phyloP scores from a whole-genome alignment of 2,888 invertebrate genomes.

The Watsonalla cultraria region DNA sequence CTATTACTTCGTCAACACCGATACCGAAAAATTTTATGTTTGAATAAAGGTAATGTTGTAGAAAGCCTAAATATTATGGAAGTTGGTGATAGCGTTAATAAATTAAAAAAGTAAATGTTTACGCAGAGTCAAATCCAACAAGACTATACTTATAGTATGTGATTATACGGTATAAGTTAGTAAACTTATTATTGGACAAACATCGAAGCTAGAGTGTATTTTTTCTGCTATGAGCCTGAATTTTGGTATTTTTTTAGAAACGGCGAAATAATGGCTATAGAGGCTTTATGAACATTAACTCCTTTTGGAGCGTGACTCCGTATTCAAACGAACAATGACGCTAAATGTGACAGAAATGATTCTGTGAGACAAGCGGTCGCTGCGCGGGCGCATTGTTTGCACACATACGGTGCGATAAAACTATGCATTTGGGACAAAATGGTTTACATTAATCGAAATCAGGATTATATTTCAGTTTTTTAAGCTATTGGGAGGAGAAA shows the following conservation, averaged over 20 bases:
- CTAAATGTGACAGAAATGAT: conserved; percentile 75
- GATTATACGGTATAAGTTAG: conserved; percentile 2
- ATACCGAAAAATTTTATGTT: conserved; percentile 21
- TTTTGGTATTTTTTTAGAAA: too few species aligned
- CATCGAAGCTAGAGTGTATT: too few species aligned
- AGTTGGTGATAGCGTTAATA: neutral
- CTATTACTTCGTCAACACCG: conserved; percentile 29
- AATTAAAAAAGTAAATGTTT: neutral
- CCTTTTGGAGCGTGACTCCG: conserved; percentile 75
- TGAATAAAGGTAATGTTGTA: conserved; percentile 30
- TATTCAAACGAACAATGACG: conserved; percentile 70
- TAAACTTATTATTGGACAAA: neutral
- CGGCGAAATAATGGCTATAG: conserved; percentile 7
- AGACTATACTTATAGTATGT: conserved; percentile 1
- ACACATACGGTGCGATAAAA: conserved; percentile 20
- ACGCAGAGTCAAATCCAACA: conserved; percentile 7
- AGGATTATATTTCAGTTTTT: too few species aligned
- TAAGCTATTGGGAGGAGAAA: too few species aligned
- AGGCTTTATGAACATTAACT: conserved; percentile 58
- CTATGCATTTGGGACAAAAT: neutral
- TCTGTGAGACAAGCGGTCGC: conserved; percentile 69
- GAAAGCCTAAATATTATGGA: neutral
- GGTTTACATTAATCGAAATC: too few species aligned
- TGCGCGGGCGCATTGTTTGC: conserved; percentile 34
- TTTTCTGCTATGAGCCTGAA: too few species aligned